A percentile compares a stretch with the other conserved stretches of the same genome.
Conservation (phyloP, 92 coral and sea anemone species). For the Parazoanthus swiftii region DNA sequence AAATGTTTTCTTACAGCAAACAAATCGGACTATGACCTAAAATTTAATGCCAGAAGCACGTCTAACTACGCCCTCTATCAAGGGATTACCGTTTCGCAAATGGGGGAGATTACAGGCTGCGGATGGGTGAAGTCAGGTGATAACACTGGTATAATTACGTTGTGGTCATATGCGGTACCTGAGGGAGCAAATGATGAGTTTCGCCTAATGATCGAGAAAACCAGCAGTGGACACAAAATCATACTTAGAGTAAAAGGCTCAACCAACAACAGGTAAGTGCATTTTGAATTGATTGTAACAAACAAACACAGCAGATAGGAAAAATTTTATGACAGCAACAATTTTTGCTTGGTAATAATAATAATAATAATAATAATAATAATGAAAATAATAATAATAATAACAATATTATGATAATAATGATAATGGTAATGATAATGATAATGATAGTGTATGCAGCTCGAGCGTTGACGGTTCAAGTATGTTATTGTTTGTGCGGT, state of each 20-base stretch:
- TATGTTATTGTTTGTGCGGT: too few relatives aligned
- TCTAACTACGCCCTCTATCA: constrained; percentile 1
- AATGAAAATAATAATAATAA: too few relatives aligned
- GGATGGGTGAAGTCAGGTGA: not conserved
- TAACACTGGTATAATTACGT: not conserved
- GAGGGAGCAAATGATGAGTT: not conserved
- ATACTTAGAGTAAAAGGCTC: not conserved
- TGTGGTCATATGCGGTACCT: not conserved
- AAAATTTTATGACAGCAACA: too few relatives aligned
- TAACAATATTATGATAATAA: too few relatives aligned
- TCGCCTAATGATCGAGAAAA: not conserved
- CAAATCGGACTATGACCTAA: not conserved
- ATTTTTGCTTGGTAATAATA: too few relatives aligned
- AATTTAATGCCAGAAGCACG: constrained; percentile 6
- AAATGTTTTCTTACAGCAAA: not conserved
- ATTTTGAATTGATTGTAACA: too few relatives aligned
- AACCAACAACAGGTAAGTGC: not conserved
- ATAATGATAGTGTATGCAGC: too few relatives aligned
- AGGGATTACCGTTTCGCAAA: too few relatives aligned
- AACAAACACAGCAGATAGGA: too few relatives aligned
- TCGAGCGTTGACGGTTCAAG: too few relatives aligned
- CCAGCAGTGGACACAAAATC: not conserved
- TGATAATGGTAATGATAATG: too few relatives aligned
- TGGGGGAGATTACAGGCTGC: not conserved
- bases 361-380: too few relatives aligned